Evolutionary conservation across 1,140 invertebrate species (phyloP), one percentile per base, ranked within the genome.

Genomic region (Orchestia grillus): DNA sequence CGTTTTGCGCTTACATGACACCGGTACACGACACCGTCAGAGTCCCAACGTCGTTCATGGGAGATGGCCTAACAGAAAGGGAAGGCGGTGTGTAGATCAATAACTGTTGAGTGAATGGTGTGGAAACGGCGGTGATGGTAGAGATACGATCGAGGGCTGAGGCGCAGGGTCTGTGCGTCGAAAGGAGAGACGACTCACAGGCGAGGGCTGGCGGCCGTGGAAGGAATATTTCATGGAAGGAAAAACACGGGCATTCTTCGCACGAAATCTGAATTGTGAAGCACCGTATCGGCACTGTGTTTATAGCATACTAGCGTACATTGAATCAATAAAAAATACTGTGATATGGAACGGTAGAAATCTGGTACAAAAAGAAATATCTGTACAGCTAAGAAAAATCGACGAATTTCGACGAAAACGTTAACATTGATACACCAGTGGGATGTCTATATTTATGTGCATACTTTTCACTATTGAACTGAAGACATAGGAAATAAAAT

Each of bases 51-150:
- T 0, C 19, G 41, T 94, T 94, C 92, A 94, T 40, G 92, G 92
- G 44, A 94, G 92, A 94, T 94, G 6, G 44, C 19, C 92, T 94
- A 40, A 47, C 92, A 94, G 92, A 94, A 94, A 94, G 44, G 92
- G 44, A 42, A 94, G 44, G 44, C 41, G 43, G 41, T 44, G 88
- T 90, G 88, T n/a, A 47, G 92, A 94, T 94, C 92, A 94, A 94
- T 94, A 94, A 94, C 92, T 94, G 92, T 47, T 45, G 92, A 44
- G 92, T 94, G 92, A 94, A 94, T 94, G 92, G 92, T 94, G 92
- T 94, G 92, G 92, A 94, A 94, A 94, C 43, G 43, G 92, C 92
- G 92, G 0, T 45, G 92, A 94, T 94, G 43, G 92, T 94, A 44
- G 47, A 94, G 92, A 94, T 94, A 94, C 92, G 92, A 94, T n/a